A percentile compares a stretch with the other conserved stretches of the same genome.
Conservation (phyloP, 2,113 vertebrate species). For the Apistogramma diplotaenia region DNA sequence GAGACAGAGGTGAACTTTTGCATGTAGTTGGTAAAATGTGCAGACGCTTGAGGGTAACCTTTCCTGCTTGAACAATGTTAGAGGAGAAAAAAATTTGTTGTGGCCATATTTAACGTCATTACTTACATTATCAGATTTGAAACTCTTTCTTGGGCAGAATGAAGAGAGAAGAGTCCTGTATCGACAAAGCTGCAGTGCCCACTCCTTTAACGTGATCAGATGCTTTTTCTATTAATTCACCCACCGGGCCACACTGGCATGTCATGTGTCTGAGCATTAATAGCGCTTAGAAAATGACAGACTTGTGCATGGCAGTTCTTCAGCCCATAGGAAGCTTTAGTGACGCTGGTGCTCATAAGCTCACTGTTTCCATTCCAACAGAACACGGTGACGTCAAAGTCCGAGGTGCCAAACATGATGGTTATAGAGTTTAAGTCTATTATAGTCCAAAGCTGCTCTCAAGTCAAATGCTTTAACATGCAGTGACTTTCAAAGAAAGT, state of each 20-base stretch:
- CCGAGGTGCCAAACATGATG: slow-evolving; percentile 32
- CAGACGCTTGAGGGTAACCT: not conserved
- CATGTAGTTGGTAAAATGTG: not conserved
- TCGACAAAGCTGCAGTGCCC: not conserved
- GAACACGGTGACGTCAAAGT: slow-evolving; percentile 49
- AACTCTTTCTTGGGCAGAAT: not conserved
- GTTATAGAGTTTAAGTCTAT: slow-evolving; percentile 20
- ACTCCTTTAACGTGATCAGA: not conserved
- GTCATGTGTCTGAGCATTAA: not conserved
- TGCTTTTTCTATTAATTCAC: slow-evolving; percentile 11
- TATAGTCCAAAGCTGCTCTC: slow-evolving; percentile 28
- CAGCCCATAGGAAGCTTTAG: slow-evolving; percentile 5
- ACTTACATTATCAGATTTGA: slow-evolving; percentile 45
- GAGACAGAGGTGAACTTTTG: slow-evolving; percentile 8
- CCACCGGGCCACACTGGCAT: not conserved
- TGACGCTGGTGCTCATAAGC: slow-evolving; percentile 26
- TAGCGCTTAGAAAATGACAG: slow-evolving; percentile 17
- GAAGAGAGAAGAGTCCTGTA: not conserved
- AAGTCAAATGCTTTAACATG: not conserved
- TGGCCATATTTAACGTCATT: slow-evolving; percentile 15
- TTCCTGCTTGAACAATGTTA: not conserved
- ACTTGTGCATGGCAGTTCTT: not conserved
- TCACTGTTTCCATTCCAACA: slow-evolving; percentile 58
- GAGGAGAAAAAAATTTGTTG: not conserved
- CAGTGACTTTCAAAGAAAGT: slow-evolving; percentile 4